Evolutionary conservation across 2,888 invertebrate genomes (phyloP).

Genomic region (Anaspis maculata): DNA sequence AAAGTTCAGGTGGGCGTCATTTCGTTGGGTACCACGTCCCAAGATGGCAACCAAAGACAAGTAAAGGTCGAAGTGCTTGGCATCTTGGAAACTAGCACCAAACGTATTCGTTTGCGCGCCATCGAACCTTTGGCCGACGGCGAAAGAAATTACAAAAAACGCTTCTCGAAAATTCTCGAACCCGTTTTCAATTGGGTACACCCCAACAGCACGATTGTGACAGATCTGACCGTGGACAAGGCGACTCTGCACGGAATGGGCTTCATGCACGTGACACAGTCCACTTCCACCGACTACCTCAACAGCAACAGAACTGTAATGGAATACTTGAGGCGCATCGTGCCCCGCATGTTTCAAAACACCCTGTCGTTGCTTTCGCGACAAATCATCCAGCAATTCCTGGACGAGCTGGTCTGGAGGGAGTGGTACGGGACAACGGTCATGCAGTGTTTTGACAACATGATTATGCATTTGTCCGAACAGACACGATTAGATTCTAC

Average conservation of each 20-base stretch:
- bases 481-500: constrained; percentile 63
- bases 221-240: constrained; percentile 79
- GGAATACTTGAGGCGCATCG: constrained; percentile 78
- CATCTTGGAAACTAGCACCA: constrained; percentile 65
- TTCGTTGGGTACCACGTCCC: constrained; percentile 78
- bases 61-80: constrained; percentile 85
- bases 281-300: constrained; percentile 43
- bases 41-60: constrained; percentile 54
- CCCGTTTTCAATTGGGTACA: constrained; percentile 73
- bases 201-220: constrained; percentile 65
- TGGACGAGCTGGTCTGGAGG: constrained; percentile 83
- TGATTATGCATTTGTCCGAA: constrained; percentile 69
- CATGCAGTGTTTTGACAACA: constrained; percentile 70
- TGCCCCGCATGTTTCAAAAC: constrained; percentile 87
- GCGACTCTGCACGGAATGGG: constrained; percentile 70
- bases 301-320: constrained; percentile 52
- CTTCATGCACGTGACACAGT: constrained; percentile 65
- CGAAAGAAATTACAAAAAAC: constrained; percentile 70
- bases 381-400: constrained; percentile 82
- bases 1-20: constrained; percentile 76
- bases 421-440: constrained; percentile 76
- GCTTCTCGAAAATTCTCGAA: constrained; percentile 73
- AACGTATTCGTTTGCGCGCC: constrained; percentile 67
- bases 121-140: constrained; percentile 74
- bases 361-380: constrained; percentile 72